These are phyloP conservation scores for Drosophila paulistorum DNA, from an alignment of 1,140 invertebrate species.

Conservation along the genomic window DNA sequence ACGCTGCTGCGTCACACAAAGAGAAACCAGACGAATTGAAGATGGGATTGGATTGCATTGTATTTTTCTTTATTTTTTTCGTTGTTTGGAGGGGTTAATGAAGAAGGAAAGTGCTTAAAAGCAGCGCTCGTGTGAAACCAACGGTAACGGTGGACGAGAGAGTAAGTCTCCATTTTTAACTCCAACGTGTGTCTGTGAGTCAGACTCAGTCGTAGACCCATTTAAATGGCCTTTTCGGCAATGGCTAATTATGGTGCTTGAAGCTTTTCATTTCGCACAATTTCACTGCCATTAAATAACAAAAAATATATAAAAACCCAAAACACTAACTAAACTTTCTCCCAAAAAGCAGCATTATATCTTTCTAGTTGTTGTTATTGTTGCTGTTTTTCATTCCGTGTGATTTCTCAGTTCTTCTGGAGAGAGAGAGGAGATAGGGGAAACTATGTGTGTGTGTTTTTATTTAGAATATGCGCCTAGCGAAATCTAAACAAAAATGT, in stretches of 20 bases:
- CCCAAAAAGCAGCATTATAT: constrained; percentile 7
- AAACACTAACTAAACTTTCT: constrained; percentile 45
- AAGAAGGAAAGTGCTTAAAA: constrained; percentile 69
- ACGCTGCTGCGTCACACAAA: constrained; percentile 50
- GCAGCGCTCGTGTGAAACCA: constrained; percentile 75
- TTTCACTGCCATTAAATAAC: constrained; percentile 59
- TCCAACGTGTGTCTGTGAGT: constrained; percentile 16
- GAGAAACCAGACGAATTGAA: constrained; percentile 50
- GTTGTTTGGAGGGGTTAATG: constrained; percentile 43
- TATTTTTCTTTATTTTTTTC: not conserved
- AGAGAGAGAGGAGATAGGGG: not conserved
- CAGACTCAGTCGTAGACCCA: constrained; percentile 27
- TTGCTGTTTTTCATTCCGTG: not conserved
- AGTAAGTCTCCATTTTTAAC: not conserved
- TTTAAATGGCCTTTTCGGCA: constrained; percentile 67
- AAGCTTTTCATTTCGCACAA: constrained; percentile 54
- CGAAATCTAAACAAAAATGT: constrained; percentile 77
- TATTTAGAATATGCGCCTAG: constrained; percentile 59
- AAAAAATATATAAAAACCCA: constrained; percentile 2
- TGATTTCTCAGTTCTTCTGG: constrained; percentile 4
- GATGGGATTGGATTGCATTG: constrained; percentile 25
- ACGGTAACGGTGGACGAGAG: constrained; percentile 50
- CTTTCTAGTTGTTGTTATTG: not conserved
- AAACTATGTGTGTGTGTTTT: constrained; percentile 41
- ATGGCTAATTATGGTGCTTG: constrained; percentile 68